These are phyloP conservation scores for Drosophila suzukii DNA, from an alignment of 1,140 invertebrate species.

Conservation along the genomic window DNA sequence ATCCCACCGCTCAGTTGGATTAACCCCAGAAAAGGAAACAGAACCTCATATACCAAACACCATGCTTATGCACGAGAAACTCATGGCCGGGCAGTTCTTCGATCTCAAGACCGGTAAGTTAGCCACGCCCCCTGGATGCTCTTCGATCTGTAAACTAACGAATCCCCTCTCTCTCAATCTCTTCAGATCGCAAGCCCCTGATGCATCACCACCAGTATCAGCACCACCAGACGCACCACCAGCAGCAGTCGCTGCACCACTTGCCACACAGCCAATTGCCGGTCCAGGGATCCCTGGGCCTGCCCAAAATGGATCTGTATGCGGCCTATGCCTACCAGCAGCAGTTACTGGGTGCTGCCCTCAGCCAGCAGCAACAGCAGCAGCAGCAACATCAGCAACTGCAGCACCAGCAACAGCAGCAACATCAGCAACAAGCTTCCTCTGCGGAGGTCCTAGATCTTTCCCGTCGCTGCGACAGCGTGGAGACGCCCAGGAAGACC, in stretches of 20 bases:
- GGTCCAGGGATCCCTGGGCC: slow-evolving; percentile 23
- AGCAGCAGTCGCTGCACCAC: slow-evolving; percentile 28
- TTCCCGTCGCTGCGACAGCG: slow-evolving; percentile 79
- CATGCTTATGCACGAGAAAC: slow-evolving; percentile 83
- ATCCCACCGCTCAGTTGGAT: slow-evolving; percentile 45
- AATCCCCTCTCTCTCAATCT: not conserved
- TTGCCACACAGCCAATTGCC: slow-evolving; percentile 45
- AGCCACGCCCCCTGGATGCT: slow-evolving; percentile 18
- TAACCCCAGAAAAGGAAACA: slow-evolving; percentile 15
- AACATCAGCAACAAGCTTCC: slow-evolving; percentile 11
- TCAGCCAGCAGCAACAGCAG: slow-evolving; percentile 58
- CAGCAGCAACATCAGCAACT: slow-evolving; percentile 49
- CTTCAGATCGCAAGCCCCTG: slow-evolving; percentile 68
- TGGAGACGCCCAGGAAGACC: slow-evolving; percentile 79
- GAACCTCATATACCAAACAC: not conserved
- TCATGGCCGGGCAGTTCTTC: slow-evolving; percentile 78
- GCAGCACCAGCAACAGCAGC: slow-evolving; percentile 22
- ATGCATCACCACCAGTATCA: slow-evolving; percentile 69
- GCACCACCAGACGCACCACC: slow-evolving; percentile 56
- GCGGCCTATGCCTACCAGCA: slow-evolving; percentile 81
- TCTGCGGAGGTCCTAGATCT: slow-evolving; percentile 78
- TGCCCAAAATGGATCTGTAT: slow-evolving; percentile 77
- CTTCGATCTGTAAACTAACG: not conserved
- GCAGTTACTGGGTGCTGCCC: slow-evolving; percentile 66
- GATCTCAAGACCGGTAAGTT: slow-evolving; percentile 82